These are phyloP conservation scores for Chrysodeixis includens DNA, from an alignment of 2,888 invertebrate species.

Conservation along the genomic window DNA sequence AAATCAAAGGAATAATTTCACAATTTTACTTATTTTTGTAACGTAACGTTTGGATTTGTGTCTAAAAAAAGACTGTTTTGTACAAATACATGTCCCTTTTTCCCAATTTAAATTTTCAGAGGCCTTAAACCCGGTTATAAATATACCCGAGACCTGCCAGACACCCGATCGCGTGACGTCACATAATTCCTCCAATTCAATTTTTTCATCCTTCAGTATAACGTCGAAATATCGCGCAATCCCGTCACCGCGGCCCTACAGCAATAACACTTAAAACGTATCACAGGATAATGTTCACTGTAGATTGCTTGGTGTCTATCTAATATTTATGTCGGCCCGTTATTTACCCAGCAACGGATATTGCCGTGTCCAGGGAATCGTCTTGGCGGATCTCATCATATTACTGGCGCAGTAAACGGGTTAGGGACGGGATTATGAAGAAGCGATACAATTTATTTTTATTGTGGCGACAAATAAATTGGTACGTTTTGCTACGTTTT, in stretches of 20 bases:
- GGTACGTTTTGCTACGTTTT: slow-evolving; percentile 32
- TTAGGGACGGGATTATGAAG: slow-evolving; percentile 61
- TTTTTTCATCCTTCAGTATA: slow-evolving; percentile 28
- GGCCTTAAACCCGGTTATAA: not conserved
- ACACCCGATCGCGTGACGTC: slow-evolving; percentile 25
- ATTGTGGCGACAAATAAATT: slow-evolving; percentile 56
- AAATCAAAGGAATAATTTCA: too few relatives aligned
- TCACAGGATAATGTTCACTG: slow-evolving; percentile 66
- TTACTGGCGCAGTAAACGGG: slow-evolving; percentile 67
- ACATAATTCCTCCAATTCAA: slow-evolving; percentile 49
- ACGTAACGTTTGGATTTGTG: too few relatives aligned
- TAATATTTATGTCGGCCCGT: slow-evolving; percentile 76
- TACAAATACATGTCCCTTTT: not conserved
- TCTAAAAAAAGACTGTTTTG: too few relatives aligned
- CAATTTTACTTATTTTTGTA: too few relatives aligned
- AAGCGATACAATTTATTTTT: slow-evolving; percentile 60
- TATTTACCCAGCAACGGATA: slow-evolving; percentile 76
- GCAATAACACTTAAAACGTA: slow-evolving; percentile 70
- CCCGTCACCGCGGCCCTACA: slow-evolving; percentile 21
- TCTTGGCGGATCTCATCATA: slow-evolving; percentile 69
- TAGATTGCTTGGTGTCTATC: slow-evolving; percentile 78
- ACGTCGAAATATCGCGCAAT: slow-evolving; percentile 25
- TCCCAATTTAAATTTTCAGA: not conserved
- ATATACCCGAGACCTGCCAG: not conserved
- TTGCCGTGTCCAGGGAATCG: slow-evolving; percentile 71